These are phyloP conservation scores for Malthinus flaveolus DNA, from an alignment of 2,888 invertebrate species.

Conservation along the genomic window DNA sequence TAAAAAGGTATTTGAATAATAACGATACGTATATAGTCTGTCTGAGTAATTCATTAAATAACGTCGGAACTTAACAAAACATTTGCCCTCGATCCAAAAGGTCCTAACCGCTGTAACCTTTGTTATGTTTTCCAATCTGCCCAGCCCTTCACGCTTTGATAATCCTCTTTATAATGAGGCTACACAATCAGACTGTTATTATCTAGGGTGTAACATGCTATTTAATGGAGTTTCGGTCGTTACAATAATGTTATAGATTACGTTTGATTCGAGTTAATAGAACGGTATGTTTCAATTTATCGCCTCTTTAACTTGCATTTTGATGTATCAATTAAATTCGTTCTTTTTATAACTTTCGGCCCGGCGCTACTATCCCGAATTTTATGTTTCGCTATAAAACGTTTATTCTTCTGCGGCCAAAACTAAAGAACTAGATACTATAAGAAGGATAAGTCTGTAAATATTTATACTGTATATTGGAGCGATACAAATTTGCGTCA, in stretches of 20 bases:
- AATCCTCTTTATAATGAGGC: constrained; percentile 34
- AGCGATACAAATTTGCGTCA: no score
- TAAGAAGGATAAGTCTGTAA: no score
- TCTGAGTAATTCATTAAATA: not conserved
- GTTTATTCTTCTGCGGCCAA: no score
- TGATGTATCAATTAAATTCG: no score
- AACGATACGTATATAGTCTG: no score
- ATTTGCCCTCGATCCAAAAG: not conserved
- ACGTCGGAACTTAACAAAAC: constrained; percentile 1
- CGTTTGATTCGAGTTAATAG: constrained; percentile 30
- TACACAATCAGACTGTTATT: constrained; percentile 47
- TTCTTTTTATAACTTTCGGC: no score
- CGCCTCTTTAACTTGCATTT: no score
- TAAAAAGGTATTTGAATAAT: no score
- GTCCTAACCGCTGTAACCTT: constrained; percentile 11
- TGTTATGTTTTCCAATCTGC: constrained; percentile 24
- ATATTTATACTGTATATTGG: no score
- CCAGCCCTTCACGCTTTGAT: constrained; percentile 33
- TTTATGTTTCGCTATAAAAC: no score
- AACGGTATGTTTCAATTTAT: constrained; percentile 17
- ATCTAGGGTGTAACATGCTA: constrained; percentile 45
- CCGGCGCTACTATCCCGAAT: no score
- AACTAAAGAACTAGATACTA: no score
- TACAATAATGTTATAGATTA: constrained; percentile 35
- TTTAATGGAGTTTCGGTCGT: constrained; percentile 41